Evolutionary conservation across 1,140 invertebrate species (phyloP).

Genomic region (Drosophila murphyi): DNA sequence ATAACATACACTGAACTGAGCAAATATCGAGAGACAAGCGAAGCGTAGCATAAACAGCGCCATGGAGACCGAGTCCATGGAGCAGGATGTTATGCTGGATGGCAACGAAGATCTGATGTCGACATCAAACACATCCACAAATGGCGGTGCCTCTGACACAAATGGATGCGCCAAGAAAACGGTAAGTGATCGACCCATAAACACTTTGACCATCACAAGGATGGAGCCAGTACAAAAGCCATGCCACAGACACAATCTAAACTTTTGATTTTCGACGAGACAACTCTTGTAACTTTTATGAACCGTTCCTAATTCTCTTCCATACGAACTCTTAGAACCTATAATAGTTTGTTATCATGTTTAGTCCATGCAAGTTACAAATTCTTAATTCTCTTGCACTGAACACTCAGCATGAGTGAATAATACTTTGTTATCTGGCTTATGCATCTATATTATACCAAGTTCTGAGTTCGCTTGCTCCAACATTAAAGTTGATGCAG

Average conservation of each 20-base stretch:
- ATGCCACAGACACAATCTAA: slow-evolving; percentile 3
- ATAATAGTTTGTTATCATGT: slow-evolving; percentile 1
- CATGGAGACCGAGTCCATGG: slow-evolving; percentile 54
- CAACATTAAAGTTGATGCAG: too few species aligned
- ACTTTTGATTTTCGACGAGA: slow-evolving; percentile 2
- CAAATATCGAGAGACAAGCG: slow-evolving; percentile 6
- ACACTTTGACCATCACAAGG: slow-evolving; percentile 18
- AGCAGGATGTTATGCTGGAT: slow-evolving; percentile 63
- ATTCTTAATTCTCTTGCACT: too few species aligned
- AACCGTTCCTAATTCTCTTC: slow-evolving; percentile 8
- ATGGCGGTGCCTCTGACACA: slow-evolving; percentile 56
- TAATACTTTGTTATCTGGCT: too few species aligned
- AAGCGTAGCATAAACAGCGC: slow-evolving; percentile 25
- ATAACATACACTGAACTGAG: background rate
- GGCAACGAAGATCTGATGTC: slow-evolving; percentile 68
- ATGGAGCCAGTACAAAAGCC: background rate
- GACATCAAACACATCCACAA: slow-evolving; percentile 68
- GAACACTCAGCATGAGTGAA: too few species aligned
- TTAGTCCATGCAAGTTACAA: background rate
- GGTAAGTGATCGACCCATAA: slow-evolving; percentile 52
- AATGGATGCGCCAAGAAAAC: slow-evolving; percentile 70
- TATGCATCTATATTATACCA: too few species aligned
- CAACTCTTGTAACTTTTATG: slow-evolving; percentile 19
- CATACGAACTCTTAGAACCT: background rate
- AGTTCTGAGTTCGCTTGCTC: too few species aligned